A percentile compares a stretch with the other conserved stretches of the same genome.
Evolutionary conservation across 30 jellyfish, hydroid and myxozoan genomes (phyloP).

Genomic region (Calvadosia cruxmelitensis): DNA sequence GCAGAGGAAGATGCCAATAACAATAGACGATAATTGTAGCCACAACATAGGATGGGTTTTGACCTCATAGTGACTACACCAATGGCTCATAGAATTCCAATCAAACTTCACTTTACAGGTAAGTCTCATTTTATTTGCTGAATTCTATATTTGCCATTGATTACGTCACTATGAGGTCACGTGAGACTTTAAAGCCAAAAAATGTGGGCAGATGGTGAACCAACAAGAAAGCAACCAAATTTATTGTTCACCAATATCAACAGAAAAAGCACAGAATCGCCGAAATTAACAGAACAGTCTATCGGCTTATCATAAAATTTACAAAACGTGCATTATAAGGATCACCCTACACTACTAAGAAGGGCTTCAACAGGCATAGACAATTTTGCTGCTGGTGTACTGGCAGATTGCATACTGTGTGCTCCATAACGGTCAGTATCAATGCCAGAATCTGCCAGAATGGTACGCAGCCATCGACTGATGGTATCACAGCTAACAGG

Average conservation of each 20-base stretch:
- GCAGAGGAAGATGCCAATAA: no score
- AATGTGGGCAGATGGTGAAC: neutral
- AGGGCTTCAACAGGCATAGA: neutral
- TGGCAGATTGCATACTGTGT: constrained; percentile 11
- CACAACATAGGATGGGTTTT: no score
- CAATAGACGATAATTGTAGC: no score
- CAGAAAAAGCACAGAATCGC: no score
- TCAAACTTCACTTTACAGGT: no score
- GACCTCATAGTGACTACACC: no score
- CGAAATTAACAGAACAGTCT: no score
- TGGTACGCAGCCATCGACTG: neutral
- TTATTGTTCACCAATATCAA: neutral
- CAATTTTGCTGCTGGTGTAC: constrained; percentile 13
- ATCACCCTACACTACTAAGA: constrained; percentile 8
- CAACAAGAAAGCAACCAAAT: no score
- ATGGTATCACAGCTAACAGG: constrained; percentile 9
- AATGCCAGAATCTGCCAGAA: no score
- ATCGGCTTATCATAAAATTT: neutral
- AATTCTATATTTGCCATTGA: neutral
- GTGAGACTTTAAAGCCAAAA: constrained; percentile 20
- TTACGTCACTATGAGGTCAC: constrained; percentile 16
- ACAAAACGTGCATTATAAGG: neutral
- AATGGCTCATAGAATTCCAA: no score
- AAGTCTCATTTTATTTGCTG: no score
- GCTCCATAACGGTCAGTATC: neutral